Conservation (phyloP, 2,888 invertebrate species). For the Tortricodes alternella region DNA sequence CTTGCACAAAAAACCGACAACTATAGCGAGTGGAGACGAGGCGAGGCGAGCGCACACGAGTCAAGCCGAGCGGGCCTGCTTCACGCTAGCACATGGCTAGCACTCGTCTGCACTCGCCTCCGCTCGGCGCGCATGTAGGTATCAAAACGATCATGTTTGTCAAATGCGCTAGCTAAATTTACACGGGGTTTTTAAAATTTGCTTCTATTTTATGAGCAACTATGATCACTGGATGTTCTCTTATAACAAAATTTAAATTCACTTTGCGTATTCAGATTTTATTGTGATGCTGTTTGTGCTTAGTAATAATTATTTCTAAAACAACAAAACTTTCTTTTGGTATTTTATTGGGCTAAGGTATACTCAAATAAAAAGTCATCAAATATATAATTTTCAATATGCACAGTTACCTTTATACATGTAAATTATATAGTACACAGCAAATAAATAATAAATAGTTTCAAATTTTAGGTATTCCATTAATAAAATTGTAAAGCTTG, state of each 20-base stretch:
- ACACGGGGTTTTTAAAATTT: too few species aligned
- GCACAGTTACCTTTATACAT: constrained; percentile 82
- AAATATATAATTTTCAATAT: constrained; percentile 81
- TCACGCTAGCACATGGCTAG: too few species aligned
- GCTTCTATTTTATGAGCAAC: too few species aligned
- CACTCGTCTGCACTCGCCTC: too few species aligned
- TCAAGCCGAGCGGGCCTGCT: too few species aligned
- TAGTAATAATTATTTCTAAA: constrained; percentile 32
- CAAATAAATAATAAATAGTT: constrained; percentile 82
- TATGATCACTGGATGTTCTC: background rate
- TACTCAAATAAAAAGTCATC: constrained; percentile 78
- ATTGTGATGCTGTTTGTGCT: constrained; percentile 30
- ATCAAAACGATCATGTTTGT: too few species aligned
- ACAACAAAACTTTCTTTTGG: constrained; percentile 45
- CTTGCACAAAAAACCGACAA: too few species aligned
- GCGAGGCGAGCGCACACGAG: too few species aligned
- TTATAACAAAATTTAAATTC: constrained; percentile 22
- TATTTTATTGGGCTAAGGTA: constrained; percentile 77
- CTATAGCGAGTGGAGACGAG: too few species aligned
- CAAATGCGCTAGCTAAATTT: too few species aligned
- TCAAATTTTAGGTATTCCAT: constrained; percentile 75
- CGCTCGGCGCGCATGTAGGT: too few species aligned
- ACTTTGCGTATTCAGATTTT: constrained; percentile 24
- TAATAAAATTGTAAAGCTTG: constrained; percentile 74
- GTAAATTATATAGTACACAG: constrained; percentile 82